Conservation (phyloP, 2,888 invertebrate genomes). For the Polyommatus iphigenia region DNA sequence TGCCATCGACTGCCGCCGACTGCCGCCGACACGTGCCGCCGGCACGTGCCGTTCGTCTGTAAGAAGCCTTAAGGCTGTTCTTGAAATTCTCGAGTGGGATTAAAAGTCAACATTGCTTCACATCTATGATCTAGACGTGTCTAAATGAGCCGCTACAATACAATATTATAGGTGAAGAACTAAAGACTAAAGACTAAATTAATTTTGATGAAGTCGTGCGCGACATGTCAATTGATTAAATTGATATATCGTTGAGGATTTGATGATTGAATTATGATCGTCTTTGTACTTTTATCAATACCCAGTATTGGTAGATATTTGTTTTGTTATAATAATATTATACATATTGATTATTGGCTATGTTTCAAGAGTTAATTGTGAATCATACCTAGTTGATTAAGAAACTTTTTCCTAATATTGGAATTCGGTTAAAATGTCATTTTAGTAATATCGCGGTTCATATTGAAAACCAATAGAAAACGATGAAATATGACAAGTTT, state of each 20-base stretch:
- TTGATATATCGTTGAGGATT: not conserved
- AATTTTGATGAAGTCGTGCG: slow-evolving; percentile 8
- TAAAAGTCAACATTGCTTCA: slow-evolving; percentile 10
- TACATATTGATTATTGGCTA: no score
- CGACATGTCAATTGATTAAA: not conserved
- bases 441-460: no score
- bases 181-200: slow-evolving; percentile 11
- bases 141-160: not conserved
- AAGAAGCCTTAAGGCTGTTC: not conserved
- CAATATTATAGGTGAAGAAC: not conserved
- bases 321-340: no score
- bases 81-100: not conserved
- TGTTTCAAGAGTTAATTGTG: no score
- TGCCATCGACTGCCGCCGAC: no score
- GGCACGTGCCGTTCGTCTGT: no score
- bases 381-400: no score
- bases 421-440: no score
- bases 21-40: no score
- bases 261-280: not conserved
- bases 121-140: not conserved
- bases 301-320: not conserved
- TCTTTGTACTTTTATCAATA: not conserved
- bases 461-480: no score
- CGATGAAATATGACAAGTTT: no score
- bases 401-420: no score